Percentiles rank a stretch among this genome's conserved stretches.
Evolutionary conservation across 2,888 invertebrate species (phyloP).

Genomic region (Thecocarcelia acutangulata): DNA sequence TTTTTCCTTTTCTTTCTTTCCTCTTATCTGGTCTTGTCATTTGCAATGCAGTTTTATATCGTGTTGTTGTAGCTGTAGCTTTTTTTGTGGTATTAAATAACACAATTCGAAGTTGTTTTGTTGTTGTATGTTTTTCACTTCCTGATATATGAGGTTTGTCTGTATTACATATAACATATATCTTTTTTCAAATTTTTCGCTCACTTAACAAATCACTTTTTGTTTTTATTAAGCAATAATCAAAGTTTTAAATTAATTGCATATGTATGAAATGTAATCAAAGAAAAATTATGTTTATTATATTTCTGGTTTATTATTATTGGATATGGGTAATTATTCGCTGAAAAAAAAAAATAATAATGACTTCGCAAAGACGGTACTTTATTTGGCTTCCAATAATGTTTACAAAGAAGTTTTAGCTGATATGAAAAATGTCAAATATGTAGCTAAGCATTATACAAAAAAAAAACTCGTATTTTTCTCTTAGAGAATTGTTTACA

Average conservation of each 20-base stretch:
- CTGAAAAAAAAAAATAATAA: too few species aligned
- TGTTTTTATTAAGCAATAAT: conserved; percentile 50
- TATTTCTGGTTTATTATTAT: conserved; percentile 47
- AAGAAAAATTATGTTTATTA: conserved; percentile 7
- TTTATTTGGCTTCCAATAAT: conserved; percentile 4
- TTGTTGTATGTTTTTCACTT: conserved; percentile 60
- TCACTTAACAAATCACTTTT: conserved; percentile 64
- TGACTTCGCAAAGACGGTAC: conserved; percentile 1
- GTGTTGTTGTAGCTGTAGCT: conserved; percentile 11
- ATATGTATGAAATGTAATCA: conserved; percentile 15
- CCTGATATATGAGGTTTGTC: conserved; percentile 61
- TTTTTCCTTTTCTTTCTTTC: conserved; percentile 24
- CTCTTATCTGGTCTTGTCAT: conserved; percentile 58
- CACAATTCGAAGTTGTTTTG: conserved; percentile 60
- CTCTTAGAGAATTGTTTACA: too few species aligned
- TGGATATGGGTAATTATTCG: conserved; percentile 11
- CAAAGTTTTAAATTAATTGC: conserved; percentile 46
- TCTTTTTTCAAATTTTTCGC: conserved; percentile 38
- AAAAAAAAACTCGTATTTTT: too few species aligned
- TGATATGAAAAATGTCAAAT: too few species aligned
- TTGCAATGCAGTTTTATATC: conserved; percentile 38
- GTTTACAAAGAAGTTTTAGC: background rate
- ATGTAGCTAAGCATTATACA: too few species aligned
- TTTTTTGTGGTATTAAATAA: conserved; percentile 62
- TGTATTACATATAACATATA: conserved; percentile 21